Evolutionary conservation across 2,113 vertebrate species (phyloP), one percentile per base, ranked within the genome.

Genomic region (Ancistrus triradiatus): DNA sequence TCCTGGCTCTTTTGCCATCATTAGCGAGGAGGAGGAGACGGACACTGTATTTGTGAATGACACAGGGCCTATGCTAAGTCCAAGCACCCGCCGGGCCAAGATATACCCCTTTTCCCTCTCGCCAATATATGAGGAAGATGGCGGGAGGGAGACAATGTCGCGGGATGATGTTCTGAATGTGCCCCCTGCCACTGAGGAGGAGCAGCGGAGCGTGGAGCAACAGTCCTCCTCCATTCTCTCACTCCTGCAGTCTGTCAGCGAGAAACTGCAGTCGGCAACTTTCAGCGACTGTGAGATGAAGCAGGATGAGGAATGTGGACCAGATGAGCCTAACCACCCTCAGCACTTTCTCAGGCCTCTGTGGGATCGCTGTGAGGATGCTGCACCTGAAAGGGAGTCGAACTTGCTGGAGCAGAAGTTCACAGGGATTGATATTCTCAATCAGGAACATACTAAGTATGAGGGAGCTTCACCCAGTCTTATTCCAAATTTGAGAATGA

Each of bases 31-130:
- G 48, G 77, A 81, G 33, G 79, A 81, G 55, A 58, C 51, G 1
- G 79, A 79, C 9, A 14, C 72, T 0, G 70, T 80, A 59, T 81
- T 78, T 17, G 66, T 78, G 13, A 77, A 78, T 4, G 77, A 79
- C 53, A 74, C 57, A 0, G 74, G 74, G 14, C 59, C 70, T 19
- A 24, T 69, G 43, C 57, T 74, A 47, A 77, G 77, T 51, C 77
- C 74, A 2, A 55, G 63, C 2, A 22, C 47, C 1, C 57, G 75
- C 1, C 61, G 77, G 28, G 47, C 46, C 18, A 78, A 70, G 55
- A 27, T 24, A 1, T 81, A 81, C 35, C 79, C 79, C 10, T 78
- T 75, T 59, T 78, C 77, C n/a, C 58, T 81, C n/a, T 81, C 79
- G 0, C 79, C 79, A 11, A 81, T 81, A 35, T 74, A 73, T 1